phyloP scores from a whole-genome alignment of 2,113 vertebrate genomes.

The Thunnus maccoyii region DNA sequence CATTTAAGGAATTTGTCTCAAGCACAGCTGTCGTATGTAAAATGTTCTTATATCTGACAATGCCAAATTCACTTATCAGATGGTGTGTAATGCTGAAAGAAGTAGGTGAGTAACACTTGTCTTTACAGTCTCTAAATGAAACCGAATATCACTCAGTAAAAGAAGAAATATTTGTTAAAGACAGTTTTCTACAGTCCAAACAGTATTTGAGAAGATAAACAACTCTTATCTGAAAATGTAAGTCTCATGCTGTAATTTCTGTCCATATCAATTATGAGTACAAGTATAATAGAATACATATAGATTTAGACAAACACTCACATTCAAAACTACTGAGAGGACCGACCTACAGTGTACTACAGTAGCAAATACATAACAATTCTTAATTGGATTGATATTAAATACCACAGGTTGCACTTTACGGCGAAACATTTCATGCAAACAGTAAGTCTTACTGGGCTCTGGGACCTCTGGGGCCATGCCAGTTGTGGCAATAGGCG shows the following conservation, averaged over 20 bases:
- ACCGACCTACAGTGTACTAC: neutral
- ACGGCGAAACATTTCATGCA: conserved; percentile 68
- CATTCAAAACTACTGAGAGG: conserved; percentile 36
- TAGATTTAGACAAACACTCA: conserved; percentile 2
- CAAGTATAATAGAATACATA: neutral
- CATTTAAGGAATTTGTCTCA: neutral
- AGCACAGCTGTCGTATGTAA: neutral
- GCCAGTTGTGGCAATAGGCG: conserved; percentile 73
- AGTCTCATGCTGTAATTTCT: neutral
- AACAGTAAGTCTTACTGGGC: conserved; percentile 82
- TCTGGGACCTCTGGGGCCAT: conserved; percentile 75
- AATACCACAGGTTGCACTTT: conserved; percentile 14
- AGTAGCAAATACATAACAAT: neutral
- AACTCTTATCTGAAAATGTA: neutral
- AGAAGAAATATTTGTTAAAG: neutral
- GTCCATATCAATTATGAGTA: neutral
- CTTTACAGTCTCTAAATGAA: neutral
- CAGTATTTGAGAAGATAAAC: conserved; percentile 34
- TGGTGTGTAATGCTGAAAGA: conserved; percentile 18
- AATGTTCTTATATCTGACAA: neutral
- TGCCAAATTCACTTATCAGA: neutral
- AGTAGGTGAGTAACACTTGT: neutral
- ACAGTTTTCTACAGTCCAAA: conserved; percentile 5
- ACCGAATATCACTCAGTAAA: neutral
- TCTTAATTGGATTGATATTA: neutral